These are phyloP conservation scores for Drosophila santomea DNA, from an alignment of 1,140 invertebrate genomes.

Conservation along the genomic window DNA sequence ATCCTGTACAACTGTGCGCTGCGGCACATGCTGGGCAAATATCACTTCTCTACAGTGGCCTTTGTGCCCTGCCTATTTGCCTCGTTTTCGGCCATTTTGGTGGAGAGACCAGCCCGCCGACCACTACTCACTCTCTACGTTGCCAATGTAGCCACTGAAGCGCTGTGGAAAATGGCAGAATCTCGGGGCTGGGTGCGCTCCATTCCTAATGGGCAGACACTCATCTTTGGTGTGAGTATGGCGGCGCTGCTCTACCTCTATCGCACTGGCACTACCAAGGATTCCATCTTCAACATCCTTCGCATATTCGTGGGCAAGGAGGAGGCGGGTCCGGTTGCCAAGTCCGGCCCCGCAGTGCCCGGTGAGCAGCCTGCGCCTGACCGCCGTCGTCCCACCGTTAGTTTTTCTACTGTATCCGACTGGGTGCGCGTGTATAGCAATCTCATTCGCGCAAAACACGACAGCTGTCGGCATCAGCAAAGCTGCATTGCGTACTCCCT, in stretches of 20 bases:
- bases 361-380: conserved; percentile 47
- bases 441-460: conserved; percentile 84
- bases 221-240: conserved; percentile 88
- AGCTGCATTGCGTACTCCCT: conserved; percentile 87
- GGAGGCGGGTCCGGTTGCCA: conserved; percentile 85
- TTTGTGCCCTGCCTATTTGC: conserved; percentile 90
- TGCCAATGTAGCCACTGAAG: conserved; percentile 93
- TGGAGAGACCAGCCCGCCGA: conserved; percentile 90
- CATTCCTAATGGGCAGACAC: conserved; percentile 88
- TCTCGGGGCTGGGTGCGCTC: conserved; percentile 87
- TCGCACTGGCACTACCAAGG: conserved; percentile 85
- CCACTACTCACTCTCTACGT: conserved; percentile 91
- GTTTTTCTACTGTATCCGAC: conserved; percentile 56
- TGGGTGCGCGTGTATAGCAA: conserved; percentile 70
- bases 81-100: conserved; percentile 89
- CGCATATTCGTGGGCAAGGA: conserved; percentile 88
- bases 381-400: conserved; percentile 47
- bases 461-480: conserved; percentile 86
- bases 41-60: conserved; percentile 89
- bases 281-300: conserved; percentile 88
- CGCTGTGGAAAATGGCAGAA: conserved; percentile 90
- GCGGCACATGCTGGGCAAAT: conserved; percentile 88
- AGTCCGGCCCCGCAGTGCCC: neutral
- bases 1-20: conserved; percentile 89
- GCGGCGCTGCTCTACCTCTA: conserved; percentile 87